Evolutionary conservation across 2,888 invertebrate species (phyloP), one percentile per base, ranked within the genome.

Genomic region (Lordiphosa fenestrarum): DNA sequence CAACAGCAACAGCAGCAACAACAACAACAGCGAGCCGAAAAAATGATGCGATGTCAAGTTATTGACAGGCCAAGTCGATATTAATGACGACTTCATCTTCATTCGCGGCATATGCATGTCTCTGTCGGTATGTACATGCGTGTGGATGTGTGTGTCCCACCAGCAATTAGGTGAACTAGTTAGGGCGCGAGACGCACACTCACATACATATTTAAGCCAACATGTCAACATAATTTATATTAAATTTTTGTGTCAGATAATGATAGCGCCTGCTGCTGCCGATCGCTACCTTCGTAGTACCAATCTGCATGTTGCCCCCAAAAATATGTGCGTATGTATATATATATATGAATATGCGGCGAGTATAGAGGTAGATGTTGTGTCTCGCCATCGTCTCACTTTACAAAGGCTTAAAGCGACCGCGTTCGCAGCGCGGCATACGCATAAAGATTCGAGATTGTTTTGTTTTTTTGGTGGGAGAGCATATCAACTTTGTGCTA

Each of bases 181-280:
- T 70, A 62, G 75, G 61, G 33, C 23, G 40, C 19, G 39, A 33
- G 48, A 30, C 30, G 9, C 30, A 30, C 30, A 30, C 30, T 30
- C 3, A 3, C 50, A 23, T 62, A 54, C 74, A 75, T 80, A 78
- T 83, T 85, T 84, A 81, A 84, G 76, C 82, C 86, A 83, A 83
- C 77, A 86, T 86, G 86, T 86, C 86, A 86, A 86, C 86, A 85
- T 86, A 86, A 86, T 86, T 86, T 85, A 86, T 86, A 85, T 87
- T 84, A 85, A 84, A 84, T 84, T 83, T 86, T 74, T 84, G 82
- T 73, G 81, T 84, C 86, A 72, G 85, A 84, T 77, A 84, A 81
- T 82, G 86, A 85, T 86, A 85, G 86, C 84, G 85, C 75, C 82
- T 76, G 72, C 67, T 71, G 66, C 72, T 61, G 65, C 54, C 44